Percentiles rank a stretch among this genome's conserved stretches.
Conservation (phyloP, 2,888 invertebrate genomes). For the Octodonta nipae region DNA sequence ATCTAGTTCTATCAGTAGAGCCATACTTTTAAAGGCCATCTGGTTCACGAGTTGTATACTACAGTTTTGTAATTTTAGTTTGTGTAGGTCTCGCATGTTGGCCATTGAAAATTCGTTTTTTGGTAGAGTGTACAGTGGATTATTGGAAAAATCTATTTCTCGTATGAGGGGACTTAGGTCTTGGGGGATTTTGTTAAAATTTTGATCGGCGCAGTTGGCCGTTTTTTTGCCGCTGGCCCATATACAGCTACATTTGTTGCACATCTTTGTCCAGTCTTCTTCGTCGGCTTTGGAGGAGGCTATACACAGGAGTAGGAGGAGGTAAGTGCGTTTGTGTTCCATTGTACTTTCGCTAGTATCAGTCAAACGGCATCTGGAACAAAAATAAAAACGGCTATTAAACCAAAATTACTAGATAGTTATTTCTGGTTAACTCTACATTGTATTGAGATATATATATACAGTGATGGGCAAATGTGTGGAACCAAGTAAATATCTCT, state of each 20-base stretch:
- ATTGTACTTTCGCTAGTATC: too few species aligned
- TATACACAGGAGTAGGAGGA: slow-evolving; percentile 8
- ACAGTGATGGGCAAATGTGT: too few species aligned
- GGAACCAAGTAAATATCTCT: too few species aligned
- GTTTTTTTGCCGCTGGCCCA: slow-evolving; percentile 77
- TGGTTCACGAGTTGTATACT: slow-evolving; percentile 57
- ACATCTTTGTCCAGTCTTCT: slow-evolving; percentile 43
- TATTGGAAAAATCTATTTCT: slow-evolving; percentile 58
- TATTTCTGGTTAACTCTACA: too few species aligned
- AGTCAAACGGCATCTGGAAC: too few species aligned
- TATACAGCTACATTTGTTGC: slow-evolving; percentile 60
- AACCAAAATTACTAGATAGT: too few species aligned
- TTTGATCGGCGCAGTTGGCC: slow-evolving; percentile 55
- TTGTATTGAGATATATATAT: too few species aligned
- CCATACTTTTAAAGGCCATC: slow-evolving; percentile 61
- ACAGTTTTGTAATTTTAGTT: slow-evolving; percentile 62
- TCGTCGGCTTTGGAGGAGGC: slow-evolving; percentile 37
- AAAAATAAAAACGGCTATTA: too few species aligned
- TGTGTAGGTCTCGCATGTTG: slow-evolving; percentile 66
- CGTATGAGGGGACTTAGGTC: slow-evolving; percentile 59
- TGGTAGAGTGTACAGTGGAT: slow-evolving; percentile 51
- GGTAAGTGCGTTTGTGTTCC: too few species aligned
- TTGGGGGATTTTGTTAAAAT: slow-evolving; percentile 53
- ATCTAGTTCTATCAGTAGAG: slow-evolving; percentile 70
- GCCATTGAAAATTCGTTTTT: slow-evolving; percentile 55